A percentile compares a stretch with the other conserved stretches of the same genome.
Evolutionary conservation across 2,797 vertebrate species (phyloP).

Genomic region (Spondyliosoma cantharus): DNA sequence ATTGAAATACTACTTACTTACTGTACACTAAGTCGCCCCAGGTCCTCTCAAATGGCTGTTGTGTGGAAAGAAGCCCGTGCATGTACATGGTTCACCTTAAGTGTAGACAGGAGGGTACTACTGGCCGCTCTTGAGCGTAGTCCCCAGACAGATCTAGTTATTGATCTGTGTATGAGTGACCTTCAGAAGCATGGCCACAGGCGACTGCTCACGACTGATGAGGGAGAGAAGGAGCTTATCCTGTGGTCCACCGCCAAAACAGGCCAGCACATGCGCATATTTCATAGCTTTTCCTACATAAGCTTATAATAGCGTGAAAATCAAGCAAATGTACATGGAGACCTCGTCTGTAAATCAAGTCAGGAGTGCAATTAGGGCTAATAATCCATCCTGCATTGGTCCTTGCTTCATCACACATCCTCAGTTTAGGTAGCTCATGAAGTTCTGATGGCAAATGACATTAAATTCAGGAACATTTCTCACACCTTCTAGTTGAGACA

Average conservation of each 20-base stretch:
- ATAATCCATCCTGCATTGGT: not conserved
- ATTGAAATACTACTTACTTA: slow-evolving; percentile 47
- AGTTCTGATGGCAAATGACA: not conserved
- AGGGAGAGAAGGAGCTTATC: slow-evolving; percentile 27
- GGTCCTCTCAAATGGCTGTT: slow-evolving; percentile 10
- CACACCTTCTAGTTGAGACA: not conserved
- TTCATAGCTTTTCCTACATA: not conserved
- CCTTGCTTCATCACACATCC: not conserved
- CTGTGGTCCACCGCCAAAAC: slow-evolving; percentile 16
- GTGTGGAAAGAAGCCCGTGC: slow-evolving; percentile 8
- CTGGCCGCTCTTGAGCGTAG: slow-evolving; percentile 48
- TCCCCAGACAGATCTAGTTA: slow-evolving; percentile 59
- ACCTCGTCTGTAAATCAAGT: not conserved
- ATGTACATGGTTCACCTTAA: slow-evolving; percentile 33
- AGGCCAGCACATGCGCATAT: slow-evolving; percentile 20
- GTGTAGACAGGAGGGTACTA: slow-evolving; percentile 30
- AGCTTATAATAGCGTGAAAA: not conserved
- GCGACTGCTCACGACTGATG: slow-evolving; percentile 48
- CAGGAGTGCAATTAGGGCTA: not conserved
- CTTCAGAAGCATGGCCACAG: slow-evolving; percentile 73
- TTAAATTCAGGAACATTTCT: not conserved
- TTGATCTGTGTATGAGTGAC: slow-evolving; percentile 75
- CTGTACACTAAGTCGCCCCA: slow-evolving; percentile 19
- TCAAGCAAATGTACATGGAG: not conserved
- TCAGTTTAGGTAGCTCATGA: not conserved